Conservation (phyloP, 2,888 invertebrate species). For the Trachelus tabidus region DNA sequence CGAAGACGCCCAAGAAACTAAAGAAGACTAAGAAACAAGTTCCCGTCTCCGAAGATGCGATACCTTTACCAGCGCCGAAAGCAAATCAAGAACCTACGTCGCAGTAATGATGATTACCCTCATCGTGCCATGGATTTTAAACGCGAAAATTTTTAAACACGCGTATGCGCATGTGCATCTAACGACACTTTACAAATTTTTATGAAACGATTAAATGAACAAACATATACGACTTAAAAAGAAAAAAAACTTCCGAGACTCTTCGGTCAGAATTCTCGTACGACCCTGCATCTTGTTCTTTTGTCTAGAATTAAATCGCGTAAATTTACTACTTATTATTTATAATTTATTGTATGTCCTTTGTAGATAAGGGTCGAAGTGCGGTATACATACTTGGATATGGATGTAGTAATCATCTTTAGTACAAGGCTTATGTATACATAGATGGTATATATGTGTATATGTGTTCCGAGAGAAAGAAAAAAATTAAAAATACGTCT, state of each 20-base stretch:
- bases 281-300: not conserved
- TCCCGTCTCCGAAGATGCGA: constrained; percentile 54
- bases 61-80: constrained; percentile 58
- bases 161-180: not conserved
- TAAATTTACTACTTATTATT: constrained; percentile 15
- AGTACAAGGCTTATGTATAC: not conserved
- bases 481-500: not conserved
- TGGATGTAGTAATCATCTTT: not conserved
- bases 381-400: not conserved
- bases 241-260: not conserved
- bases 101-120: not conserved
- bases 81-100: constrained; percentile 14
- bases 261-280: not conserved
- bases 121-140: not conserved
- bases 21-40: constrained; percentile 53
- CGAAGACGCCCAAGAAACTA: constrained; percentile 47
- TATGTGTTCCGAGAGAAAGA: not conserved
- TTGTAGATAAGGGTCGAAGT: constrained; percentile 2
- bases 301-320: constrained; percentile 31
- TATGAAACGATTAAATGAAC: not conserved
- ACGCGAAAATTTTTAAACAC: not conserved
- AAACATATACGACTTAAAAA: not conserved
- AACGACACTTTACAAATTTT: not conserved
- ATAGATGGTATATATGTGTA: not conserved
- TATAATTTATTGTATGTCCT: constrained; percentile 25